Conservation (phyloP, 2,113 vertebrate genomes). For the Oreocharis arfaki region DNA sequence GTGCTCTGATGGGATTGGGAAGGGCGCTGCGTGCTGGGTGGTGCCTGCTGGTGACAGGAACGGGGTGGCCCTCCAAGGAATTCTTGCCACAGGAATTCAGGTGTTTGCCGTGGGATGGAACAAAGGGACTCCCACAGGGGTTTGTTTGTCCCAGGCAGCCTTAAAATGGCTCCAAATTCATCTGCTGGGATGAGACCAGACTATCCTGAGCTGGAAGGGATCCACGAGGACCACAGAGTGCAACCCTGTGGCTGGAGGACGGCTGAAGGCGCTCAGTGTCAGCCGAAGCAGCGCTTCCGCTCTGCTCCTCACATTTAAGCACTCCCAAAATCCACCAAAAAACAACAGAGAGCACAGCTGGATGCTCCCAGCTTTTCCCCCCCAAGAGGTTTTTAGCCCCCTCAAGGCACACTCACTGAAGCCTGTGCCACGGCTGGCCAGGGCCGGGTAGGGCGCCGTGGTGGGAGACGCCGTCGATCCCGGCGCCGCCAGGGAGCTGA, state of each 20-base stretch:
- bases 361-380: neutral
- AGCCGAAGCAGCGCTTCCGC: fast-evolving
- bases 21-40: fast-evolving
- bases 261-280: fast-evolving
- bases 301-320: fast-evolving
- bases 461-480: slow-evolving; percentile 40
- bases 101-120: neutral
- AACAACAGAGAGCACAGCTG: too few relatives aligned
- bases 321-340: neutral
- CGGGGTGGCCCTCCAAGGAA: fast-evolving
- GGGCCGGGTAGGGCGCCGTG: slow-evolving; percentile 50
- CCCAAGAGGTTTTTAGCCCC: fast-evolving
- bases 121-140: too few relatives aligned
- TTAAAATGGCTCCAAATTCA: neutral
- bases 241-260: fast-evolving
- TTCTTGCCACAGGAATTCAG: neutral
- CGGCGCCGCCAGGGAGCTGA: slow-evolving; percentile 62
- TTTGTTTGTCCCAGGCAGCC: neutral
- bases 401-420: slow-evolving; percentile 59
- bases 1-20: fast-evolving
- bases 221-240: fast-evolving
- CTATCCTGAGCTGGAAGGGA: neutral
- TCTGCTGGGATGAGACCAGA: neutral
- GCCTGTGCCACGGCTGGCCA: slow-evolving; percentile 40
- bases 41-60: neutral